Evolutionary conservation across 1,140 invertebrate species (phyloP).

Genomic region (Cydia splendana): DNA sequence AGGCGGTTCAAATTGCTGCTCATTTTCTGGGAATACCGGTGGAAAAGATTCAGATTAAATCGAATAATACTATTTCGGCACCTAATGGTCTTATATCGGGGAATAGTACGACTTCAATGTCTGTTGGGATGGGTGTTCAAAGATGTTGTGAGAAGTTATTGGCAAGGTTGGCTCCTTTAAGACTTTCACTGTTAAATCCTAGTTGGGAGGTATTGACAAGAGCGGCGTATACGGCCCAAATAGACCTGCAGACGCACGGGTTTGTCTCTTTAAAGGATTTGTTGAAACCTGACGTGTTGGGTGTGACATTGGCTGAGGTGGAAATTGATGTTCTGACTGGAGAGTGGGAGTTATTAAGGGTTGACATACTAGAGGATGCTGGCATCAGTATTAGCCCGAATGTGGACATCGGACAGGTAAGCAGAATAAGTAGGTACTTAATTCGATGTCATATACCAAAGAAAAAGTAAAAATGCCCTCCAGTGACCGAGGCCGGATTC

Average conservation of each 20-base stretch:
- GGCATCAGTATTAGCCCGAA: constrained; percentile 87
- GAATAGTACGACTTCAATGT: constrained; percentile 74
- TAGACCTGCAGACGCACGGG: constrained; percentile 79
- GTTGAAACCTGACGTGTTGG: constrained; percentile 81
- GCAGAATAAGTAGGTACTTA: background rate
- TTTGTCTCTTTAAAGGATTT: constrained; percentile 53
- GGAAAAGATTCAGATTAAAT: constrained; percentile 83
- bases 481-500: no score
- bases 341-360: constrained; percentile 82
- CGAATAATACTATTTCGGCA: constrained; percentile 80
- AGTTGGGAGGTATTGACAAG: constrained; percentile 83
- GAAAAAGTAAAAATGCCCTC: no score
- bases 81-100: constrained; percentile 82
- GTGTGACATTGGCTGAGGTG: constrained; percentile 82
- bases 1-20: constrained; percentile 87
- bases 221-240: constrained; percentile 75
- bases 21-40: constrained; percentile 85
- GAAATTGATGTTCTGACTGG: constrained; percentile 89
- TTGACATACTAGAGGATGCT: constrained; percentile 88
- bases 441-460: no score
- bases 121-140: constrained; percentile 43
- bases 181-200: constrained; percentile 76
- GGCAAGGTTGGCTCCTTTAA: constrained; percentile 82
- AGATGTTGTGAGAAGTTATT: constrained; percentile 68
- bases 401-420: constrained; percentile 89